These are phyloP conservation scores for Ctenomys sociabilis DNA, from an alignment of 2,113 vertebrate genomes.

Conservation along the genomic window DNA sequence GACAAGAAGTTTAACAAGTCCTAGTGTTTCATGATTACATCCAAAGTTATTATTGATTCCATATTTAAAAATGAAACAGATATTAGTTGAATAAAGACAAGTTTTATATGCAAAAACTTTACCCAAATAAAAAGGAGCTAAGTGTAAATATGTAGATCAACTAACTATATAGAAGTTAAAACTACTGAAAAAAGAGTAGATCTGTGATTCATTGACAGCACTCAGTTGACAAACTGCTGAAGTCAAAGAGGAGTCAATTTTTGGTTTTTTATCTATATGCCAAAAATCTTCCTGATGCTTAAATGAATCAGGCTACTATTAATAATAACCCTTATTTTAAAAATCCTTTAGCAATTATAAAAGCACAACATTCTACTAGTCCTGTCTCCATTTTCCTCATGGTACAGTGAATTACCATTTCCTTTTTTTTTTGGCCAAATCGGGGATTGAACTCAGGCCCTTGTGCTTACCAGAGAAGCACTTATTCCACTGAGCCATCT, in stretches of 20 bases:
- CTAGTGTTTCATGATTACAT: neutral
- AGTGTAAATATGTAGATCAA: neutral
- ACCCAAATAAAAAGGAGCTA: neutral
- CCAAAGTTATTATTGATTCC: neutral
- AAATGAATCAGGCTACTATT: neutral
- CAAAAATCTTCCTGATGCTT: neutral
- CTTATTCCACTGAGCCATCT: no score
- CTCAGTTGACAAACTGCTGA: neutral
- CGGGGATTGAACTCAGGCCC: no score
- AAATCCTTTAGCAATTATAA: slow-evolving; percentile 23
- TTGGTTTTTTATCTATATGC: neutral
- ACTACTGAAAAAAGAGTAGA: slow-evolving; percentile 31
- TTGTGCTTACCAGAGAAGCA: no score
- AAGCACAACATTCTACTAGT: neutral
- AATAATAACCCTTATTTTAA: neutral
- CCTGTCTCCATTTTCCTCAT: neutral
- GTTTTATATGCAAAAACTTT: neutral
- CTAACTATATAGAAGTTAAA: slow-evolving; percentile 21
- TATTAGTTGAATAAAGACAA: neutral
- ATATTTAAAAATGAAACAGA: neutral
- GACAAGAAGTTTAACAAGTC: slow-evolving; percentile 21
- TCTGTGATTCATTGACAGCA: neutral
- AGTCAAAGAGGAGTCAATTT: neutral
- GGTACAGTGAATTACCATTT: no score
- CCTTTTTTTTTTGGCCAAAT: no score